These are phyloP conservation scores for Meliscaeva auricollis DNA, from an alignment of 2,888 invertebrate species.

Conservation along the genomic window DNA sequence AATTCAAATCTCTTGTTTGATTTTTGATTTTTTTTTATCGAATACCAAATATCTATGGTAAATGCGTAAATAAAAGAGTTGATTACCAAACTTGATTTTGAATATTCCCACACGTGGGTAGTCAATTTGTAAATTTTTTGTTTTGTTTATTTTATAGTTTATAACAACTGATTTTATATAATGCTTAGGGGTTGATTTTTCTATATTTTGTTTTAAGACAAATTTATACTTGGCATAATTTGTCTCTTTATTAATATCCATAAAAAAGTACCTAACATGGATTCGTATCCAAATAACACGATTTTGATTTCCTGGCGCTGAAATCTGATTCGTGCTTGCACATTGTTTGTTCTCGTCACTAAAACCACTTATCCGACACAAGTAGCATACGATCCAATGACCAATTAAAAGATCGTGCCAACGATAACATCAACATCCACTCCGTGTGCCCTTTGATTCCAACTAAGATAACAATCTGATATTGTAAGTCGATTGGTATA, in stretches of 20 bases:
- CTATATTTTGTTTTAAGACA: no score
- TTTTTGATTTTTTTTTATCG: no score
- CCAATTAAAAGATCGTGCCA: conserved; percentile 69
- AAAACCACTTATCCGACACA: conserved; percentile 51
- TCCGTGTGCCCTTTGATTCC: conserved; percentile 30
- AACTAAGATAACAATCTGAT: conserved; percentile 22
- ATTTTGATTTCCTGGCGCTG: not conserved
- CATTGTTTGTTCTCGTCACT: conserved; percentile 42
- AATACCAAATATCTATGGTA: no score
- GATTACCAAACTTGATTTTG: not conserved
- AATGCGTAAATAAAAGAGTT: not conserved
- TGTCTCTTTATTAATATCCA: no score
- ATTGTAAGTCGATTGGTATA: not conserved
- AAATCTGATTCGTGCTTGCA: conserved; percentile 38
- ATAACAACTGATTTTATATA: no score
- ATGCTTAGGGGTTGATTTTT: no score
- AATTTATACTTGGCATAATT: no score
- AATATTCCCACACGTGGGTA: no score
- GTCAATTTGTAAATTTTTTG: no score
- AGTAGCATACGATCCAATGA: conserved; percentile 71
- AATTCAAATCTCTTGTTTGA: no score
- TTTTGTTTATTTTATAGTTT: no score
- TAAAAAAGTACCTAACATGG: not conserved
- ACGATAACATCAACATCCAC: conserved; percentile 50
- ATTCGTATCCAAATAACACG: not conserved